Percentiles rank a stretch among this genome's conserved stretches.
phyloP scores from a whole-genome alignment of 37 sponge, comb jelly and placozoan species.

The Trichoplax adhaerens region DNA sequence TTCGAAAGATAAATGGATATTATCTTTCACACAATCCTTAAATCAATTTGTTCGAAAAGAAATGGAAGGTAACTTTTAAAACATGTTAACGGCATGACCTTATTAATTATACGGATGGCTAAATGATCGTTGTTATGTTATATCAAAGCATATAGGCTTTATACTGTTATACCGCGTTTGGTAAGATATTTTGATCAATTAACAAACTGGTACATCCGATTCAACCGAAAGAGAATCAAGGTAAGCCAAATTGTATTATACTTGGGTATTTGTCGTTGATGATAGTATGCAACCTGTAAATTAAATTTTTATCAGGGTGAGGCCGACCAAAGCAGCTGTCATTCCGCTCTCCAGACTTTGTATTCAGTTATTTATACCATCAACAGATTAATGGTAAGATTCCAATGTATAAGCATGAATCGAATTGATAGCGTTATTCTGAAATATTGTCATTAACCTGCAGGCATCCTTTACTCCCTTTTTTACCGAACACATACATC shows the following conservation, averaged over 20 bases:
- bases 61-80: slow-evolving; percentile 47
- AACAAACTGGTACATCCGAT: slow-evolving; percentile 96
- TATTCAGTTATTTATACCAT: slow-evolving; percentile 71
- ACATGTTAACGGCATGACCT: neutral
- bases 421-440: neutral
- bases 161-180: slow-evolving; percentile 88
- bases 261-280: no score
- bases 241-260: slow-evolving; percentile 4
- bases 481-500: slow-evolving; percentile 87
- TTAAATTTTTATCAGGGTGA: slow-evolving; percentile 38
- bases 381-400: slow-evolving; percentile 64
- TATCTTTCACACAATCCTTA: slow-evolving; percentile 71
- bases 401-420: neutral
- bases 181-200: slow-evolving; percentile 76
- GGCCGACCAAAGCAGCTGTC: slow-evolving; percentile 35
- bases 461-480: slow-evolving; percentile 95
- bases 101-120: no score
- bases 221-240: slow-evolving; percentile 84
- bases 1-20: slow-evolving; percentile 88
- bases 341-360: slow-evolving; percentile 52
- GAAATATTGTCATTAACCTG: neutral
- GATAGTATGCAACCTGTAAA: no score
- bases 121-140: no score
- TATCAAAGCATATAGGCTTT: slow-evolving; percentile 57
- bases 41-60: slow-evolving; percentile 72